Base-by-base conservation (phyloP, 2,113 vertebrate species). In the Podarcis muralis region DNA sequence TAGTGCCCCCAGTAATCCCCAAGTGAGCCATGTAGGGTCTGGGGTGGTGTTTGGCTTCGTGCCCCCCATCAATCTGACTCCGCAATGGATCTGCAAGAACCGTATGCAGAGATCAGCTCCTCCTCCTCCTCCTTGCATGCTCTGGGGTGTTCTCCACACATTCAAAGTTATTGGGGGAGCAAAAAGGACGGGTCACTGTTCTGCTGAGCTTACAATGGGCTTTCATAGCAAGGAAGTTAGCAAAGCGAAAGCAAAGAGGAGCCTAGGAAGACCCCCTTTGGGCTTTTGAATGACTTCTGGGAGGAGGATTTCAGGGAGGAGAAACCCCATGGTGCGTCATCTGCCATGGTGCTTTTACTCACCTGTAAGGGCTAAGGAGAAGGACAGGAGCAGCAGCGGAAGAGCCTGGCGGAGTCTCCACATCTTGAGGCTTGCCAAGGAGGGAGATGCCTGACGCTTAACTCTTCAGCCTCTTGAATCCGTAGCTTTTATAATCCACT, bases 1-100 rank as follows among this genome's bases (percentile, higher is more conserved):
- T 37, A 37, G 35, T 37, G 35, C 35, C 35, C 0, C 1, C 1
- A 0, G 0, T n/a, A 0, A 40, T 40, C 77, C 94, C 93, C 87
- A 96, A 88, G 84, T 12, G 91, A 0, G 91, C 94, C 91, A 96
- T 93, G 86, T 96, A 96, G 0, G 94, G 96, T 30, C 90, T 93
- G 22, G 95, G 95, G 79, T 96, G 96, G 27, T 93, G 94, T 65
- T 5, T 23, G 0, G 93, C 94, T 88, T 96, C 93, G 0, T 93
- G 90, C 23, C 93, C 96, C 0, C 96, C 95, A 16, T 95, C 87
- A 0, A 95, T 95, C 82, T 3, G 12, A 66, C 2, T 76, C 81
- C 0, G 69, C 15, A 91, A 65, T 5, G 69, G 89, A 83, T 86
- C 95, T 96, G 92, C 6, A 92, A 90, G 18, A 91, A 82, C 5